Evolutionary conservation across 2,888 invertebrate species (phyloP).

Genomic region (Habroteleia sp.): DNA sequence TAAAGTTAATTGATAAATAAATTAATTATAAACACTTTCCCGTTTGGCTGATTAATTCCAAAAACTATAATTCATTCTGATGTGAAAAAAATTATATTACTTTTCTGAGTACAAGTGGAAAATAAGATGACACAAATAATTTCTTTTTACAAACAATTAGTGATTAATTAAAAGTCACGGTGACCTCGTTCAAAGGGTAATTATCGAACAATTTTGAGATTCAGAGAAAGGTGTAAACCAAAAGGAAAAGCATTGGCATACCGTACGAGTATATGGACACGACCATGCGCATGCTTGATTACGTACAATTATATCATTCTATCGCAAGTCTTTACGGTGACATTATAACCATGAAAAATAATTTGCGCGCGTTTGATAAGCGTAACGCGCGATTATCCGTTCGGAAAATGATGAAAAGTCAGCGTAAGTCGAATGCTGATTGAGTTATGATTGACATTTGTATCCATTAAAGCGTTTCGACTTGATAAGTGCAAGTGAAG

Average conservation of each 20-base stretch:
- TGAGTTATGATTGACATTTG: conserved; percentile 13
- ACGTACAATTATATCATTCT: conserved; percentile 51
- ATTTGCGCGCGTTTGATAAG: conserved; percentile 21
- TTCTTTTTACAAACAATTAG: neutral
- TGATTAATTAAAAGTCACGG: conserved; percentile 22
- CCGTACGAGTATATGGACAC: conserved; percentile 37
- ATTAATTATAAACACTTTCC: no score
- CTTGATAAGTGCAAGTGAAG: neutral
- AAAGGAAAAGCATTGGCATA: conserved; percentile 48
- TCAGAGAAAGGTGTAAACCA: conserved; percentile 44
- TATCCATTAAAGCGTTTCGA: conserved; percentile 9
- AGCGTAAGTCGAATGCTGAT: neutral
- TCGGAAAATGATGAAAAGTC: conserved; percentile 5
- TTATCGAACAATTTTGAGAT: conserved; percentile 45
- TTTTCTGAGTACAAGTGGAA: no score
- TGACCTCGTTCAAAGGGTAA: conserved; percentile 23
- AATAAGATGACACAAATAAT: no score
- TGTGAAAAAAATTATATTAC: no score
- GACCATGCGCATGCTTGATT: conserved; percentile 30
- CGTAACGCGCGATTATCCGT: neutral
- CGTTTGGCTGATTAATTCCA: no score
- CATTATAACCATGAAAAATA: conserved; percentile 51
- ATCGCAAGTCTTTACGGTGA: conserved; percentile 44
- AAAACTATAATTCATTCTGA: no score
- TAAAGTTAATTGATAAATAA: no score